These are phyloP conservation scores for Betta splendens DNA, from an alignment of 2,797 vertebrate species.

Conservation along the genomic window DNA sequence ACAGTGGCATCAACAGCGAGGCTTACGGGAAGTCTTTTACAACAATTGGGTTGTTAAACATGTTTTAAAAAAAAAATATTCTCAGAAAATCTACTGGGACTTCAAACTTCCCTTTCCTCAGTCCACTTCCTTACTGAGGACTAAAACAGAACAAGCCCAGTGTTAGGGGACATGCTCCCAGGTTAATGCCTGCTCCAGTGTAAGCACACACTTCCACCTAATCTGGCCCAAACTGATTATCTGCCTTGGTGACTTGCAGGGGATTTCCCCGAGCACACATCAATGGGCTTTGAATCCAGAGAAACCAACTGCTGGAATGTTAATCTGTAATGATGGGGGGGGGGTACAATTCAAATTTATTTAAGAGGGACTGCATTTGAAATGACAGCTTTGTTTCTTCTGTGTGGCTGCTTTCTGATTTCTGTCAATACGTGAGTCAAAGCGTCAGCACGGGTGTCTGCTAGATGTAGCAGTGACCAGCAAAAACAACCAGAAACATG, in stretches of 20 bases:
- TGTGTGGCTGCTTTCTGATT: too few species aligned
- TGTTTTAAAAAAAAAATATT: not conserved
- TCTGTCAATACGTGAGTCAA: too few species aligned
- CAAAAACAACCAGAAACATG: not conserved
- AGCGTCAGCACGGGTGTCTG: too few species aligned
- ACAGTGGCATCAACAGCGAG: too few species aligned
- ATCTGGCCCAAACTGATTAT: constrained; percentile 35
- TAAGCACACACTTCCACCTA: constrained; percentile 20
- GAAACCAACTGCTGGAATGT: constrained; percentile 37
- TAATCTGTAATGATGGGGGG: constrained; percentile 22
- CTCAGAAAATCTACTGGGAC: not conserved
- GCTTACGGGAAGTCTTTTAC: too few species aligned
- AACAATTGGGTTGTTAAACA: too few species aligned
- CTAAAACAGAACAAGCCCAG: constrained; percentile 5
- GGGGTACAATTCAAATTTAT: not conserved
- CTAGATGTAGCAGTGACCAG: not conserved
- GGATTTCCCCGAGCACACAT: constrained; percentile 40
- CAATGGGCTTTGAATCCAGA: constrained; percentile 27
- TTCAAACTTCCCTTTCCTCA: not conserved
- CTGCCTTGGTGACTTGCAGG: constrained; percentile 26
- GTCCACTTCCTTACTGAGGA: constrained; percentile 4
- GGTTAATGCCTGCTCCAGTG: constrained; percentile 4
- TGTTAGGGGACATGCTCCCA: not conserved
- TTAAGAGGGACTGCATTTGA: constrained; percentile 2
- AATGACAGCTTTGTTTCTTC: not conserved